Percentiles rank a stretch among this genome's conserved stretches.
Evolutionary conservation across 1,140 invertebrate genomes (phyloP).

Genomic region (Drosophila asahinai): DNA sequence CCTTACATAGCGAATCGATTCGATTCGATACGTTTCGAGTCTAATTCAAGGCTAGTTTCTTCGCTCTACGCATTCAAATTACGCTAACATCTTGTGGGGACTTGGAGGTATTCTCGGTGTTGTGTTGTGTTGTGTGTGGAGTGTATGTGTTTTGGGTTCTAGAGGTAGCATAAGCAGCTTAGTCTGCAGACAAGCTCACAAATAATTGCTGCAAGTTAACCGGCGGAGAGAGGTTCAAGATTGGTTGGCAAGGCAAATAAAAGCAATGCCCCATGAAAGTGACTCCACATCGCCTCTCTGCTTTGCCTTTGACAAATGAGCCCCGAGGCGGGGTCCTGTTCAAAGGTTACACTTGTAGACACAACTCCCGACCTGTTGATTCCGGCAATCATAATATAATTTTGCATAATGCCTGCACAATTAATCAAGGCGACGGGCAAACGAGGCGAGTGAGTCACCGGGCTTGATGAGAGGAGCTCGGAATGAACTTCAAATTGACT

Average conservation of each 20-base stretch:
- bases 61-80: conserved; percentile 60
- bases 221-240: conserved; percentile 25
- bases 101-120: conserved; percentile 72
- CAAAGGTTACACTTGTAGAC: conserved; percentile 35
- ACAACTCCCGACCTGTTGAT: conserved; percentile 40
- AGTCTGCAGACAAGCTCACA: conserved; percentile 40
- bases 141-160: conserved; percentile 4
- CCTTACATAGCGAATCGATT: conserved; percentile 50
- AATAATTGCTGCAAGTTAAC: conserved; percentile 52
- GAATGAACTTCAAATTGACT: conserved; percentile 49
- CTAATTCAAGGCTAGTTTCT: conserved; percentile 76
- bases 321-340: conserved; percentile 1
- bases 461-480: conserved; percentile 16
- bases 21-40: conserved; percentile 56
- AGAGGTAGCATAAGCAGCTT: conserved; percentile 20
- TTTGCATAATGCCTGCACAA: conserved; percentile 61
- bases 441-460: conserved; percentile 5
- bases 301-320: conserved; percentile 63
- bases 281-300: conserved; percentile 57
- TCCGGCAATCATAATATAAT: conserved; percentile 36
- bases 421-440: conserved; percentile 56
- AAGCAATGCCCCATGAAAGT: conserved; percentile 70
- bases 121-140: conserved; percentile 10
- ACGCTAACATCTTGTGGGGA: conserved; percentile 56
- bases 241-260: conserved; percentile 56